These are phyloP conservation scores for Micoletzkya japonica DNA, from an alignment of 2,888 invertebrate species.

Conservation along the genomic window DNA sequence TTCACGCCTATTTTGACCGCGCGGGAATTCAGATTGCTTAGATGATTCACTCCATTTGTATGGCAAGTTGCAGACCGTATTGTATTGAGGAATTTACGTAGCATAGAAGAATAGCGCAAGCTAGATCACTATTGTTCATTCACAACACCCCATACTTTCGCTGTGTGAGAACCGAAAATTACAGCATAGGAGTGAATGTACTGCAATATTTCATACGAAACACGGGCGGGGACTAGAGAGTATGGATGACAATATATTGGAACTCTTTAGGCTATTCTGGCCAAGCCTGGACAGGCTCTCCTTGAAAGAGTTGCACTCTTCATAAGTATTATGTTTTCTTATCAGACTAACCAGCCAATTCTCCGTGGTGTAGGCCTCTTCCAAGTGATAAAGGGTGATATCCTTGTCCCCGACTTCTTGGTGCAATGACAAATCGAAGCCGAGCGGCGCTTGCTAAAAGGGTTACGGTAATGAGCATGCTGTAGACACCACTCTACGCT, in stretches of 20 bases:
- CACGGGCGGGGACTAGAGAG: too few relatives aligned
- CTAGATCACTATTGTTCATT: too few relatives aligned
- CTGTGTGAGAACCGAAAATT: too few relatives aligned
- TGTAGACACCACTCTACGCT: background rate
- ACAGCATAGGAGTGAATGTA: too few relatives aligned
- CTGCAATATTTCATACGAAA: too few relatives aligned
- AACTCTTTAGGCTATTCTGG: too few relatives aligned
- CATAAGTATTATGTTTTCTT: background rate
- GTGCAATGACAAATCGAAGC: slow-evolving; percentile 18
- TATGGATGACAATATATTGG: too few relatives aligned
- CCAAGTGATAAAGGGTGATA: slow-evolving; percentile 90
- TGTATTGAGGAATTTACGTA: background rate
- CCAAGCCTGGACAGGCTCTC: too few relatives aligned
- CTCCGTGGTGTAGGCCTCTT: slow-evolving; percentile 97
- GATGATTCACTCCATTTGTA: too few relatives aligned
- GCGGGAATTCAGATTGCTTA: too few relatives aligned
- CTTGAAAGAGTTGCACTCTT: too few relatives aligned
- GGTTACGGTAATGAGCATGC: background rate
- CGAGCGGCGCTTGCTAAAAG: slow-evolving; percentile 22
- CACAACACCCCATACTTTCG: too few relatives aligned
- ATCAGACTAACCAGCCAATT: slow-evolving; percentile 80
- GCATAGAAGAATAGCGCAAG: background rate
- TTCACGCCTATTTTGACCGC: background rate
- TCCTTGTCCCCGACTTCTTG: slow-evolving; percentile 90
- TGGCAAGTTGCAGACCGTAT: background rate